These are phyloP conservation scores for Atrichornis clamosus DNA, from an alignment of 2,113 vertebrate genomes.

Conservation along the genomic window DNA sequence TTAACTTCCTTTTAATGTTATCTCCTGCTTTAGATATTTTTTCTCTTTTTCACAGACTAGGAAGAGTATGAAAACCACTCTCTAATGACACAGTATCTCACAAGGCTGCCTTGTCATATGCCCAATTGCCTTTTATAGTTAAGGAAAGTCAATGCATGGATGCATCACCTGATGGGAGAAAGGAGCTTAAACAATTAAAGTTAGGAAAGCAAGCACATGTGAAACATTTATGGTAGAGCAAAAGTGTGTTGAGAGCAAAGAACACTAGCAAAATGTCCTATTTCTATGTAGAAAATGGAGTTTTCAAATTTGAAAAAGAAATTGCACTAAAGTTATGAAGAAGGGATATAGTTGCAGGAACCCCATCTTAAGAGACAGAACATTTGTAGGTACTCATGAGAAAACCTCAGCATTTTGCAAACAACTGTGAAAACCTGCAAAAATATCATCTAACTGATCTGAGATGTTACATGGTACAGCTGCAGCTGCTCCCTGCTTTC, in stretches of 20 bases:
- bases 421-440: background rate
- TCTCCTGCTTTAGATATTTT: background rate
- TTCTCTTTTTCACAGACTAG: background rate
- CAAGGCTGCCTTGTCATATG: background rate
- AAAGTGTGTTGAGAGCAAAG: background rate
- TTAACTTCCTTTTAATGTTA: background rate
- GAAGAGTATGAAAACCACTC: background rate
- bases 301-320: background rate
- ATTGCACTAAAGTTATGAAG: background rate
- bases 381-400: background rate
- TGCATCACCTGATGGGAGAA: background rate
- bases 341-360: background rate
- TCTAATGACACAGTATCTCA: background rate
- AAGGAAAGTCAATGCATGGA: background rate
- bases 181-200: background rate
- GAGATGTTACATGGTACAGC: background rate
- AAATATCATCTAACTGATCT: background rate
- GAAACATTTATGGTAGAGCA: background rate
- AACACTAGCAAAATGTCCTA: background rate
- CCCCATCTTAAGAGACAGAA: background rate
- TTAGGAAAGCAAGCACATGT: background rate
- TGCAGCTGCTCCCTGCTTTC: background rate
- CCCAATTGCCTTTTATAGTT: background rate
- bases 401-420: background rate
- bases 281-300: background rate